Base-by-base conservation (phyloP, 2,888 invertebrate species). In the Hemicrepidius hirtus region DNA sequence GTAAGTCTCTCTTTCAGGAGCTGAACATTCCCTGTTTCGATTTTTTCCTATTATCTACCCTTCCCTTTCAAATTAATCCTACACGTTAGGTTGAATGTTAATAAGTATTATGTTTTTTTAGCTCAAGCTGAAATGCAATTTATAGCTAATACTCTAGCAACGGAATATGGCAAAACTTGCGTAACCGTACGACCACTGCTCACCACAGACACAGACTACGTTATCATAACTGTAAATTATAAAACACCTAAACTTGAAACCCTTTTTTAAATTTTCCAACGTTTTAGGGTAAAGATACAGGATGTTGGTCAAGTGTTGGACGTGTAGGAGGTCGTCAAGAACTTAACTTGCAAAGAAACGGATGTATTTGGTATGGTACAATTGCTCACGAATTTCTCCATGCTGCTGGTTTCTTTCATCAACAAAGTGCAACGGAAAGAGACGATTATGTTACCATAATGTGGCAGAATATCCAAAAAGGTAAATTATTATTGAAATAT, bases 401-500 rank as follows among this genome's bases (percentile, higher is more conserved):
- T 81, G 92, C 93, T 0, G 84, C 94, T 0, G 95, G 95, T 0
- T 95, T 95, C 84, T 94, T 93, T 83, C 95, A 96, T 82, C 95
- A 95, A 86, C 95, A 95, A 82, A 94, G 93, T 81, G 89, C 94
- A 20, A 90, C 91, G 13, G 92, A 95, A 84, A 89, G 96, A 75
- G 95, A 95, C 81, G 89, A 92, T 0, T 94, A 89, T 83, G 92
- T 96, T 0, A 88, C 89, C 76, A 93, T 95, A 76, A 85, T 91
- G 60, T 93, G 92, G 91, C 90, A 92, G 49, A 95, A 95, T 81
- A 93, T 94, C 55, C 84, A 86, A 77, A 80, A 86, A 77, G 91
- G 93, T 91, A 80, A 35, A 10, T 10, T 3, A 49, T 21, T 0
- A 20, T 18, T 16, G 16, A 49, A 20, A 2, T 18, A 20, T 12